phyloP scores from a whole-genome alignment of 2,797 vertebrate genomes.

The Manis pentadactyla region DNA sequence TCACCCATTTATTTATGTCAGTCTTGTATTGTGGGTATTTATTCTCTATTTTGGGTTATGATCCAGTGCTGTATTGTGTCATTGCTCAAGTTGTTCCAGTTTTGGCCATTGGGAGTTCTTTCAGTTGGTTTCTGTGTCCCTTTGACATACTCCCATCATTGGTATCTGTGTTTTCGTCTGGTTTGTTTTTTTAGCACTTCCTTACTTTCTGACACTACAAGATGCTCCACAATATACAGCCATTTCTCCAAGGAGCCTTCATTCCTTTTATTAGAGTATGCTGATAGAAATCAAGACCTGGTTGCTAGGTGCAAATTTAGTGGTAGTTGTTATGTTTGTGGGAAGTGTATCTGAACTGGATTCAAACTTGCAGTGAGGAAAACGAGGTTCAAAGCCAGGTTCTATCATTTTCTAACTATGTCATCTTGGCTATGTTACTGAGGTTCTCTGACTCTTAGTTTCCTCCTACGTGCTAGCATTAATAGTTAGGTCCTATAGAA shows the following conservation, averaged over 20 bases:
- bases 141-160: not conserved
- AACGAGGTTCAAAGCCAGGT: not conserved
- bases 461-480: not conserved
- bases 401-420: not conserved
- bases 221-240: not conserved
- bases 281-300: not conserved
- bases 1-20: not conserved
- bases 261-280: not conserved
- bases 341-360: not conserved
- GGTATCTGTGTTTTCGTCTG: not conserved
- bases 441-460: not conserved
- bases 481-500: not conserved
- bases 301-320: not conserved
- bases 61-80: not conserved
- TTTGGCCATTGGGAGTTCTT: not conserved
- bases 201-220: not conserved
- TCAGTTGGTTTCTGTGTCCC: not conserved
- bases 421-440: not conserved
- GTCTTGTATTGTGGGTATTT: not conserved
- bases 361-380: not conserved
- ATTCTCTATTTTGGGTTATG: not conserved
- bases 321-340: not conserved
- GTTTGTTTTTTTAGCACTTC: not conserved
- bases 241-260: not conserved
- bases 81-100: not conserved